A percentile compares a stretch with the other conserved stretches of the same genome.
Conservation (phyloP, 2,797 vertebrate genomes). For the Anableps anableps region DNA sequence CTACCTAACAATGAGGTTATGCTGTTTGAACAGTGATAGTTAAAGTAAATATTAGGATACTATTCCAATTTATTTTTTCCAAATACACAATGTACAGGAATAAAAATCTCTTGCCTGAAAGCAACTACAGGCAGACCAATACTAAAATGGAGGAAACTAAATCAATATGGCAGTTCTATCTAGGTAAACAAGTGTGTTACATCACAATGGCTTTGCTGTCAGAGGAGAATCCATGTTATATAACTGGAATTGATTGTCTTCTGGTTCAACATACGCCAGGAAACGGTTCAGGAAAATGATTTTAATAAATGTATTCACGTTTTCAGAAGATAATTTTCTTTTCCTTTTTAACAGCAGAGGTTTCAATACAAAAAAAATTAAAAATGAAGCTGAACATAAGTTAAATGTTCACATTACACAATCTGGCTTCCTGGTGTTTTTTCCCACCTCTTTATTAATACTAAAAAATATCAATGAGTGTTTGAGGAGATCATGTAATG, state of each 20-base stretch:
- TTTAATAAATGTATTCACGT: background rate
- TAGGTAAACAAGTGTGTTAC: constrained; percentile 35
- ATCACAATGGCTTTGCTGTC: constrained; percentile 2
- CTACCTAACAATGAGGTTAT: background rate
- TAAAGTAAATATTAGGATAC: background rate
- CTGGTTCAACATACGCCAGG: background rate
- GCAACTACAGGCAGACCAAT: background rate
- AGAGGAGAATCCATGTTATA: background rate
- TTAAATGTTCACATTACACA: background rate
- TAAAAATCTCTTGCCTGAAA: background rate
- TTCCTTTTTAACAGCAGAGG: background rate
- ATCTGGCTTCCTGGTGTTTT: background rate
- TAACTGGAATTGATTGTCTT: constrained; percentile 31
- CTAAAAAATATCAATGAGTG: background rate
- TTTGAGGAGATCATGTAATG: background rate
- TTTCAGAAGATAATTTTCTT: background rate
- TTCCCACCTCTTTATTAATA: background rate
- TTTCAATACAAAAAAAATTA: background rate
- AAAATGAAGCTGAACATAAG: background rate
- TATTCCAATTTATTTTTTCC: background rate
- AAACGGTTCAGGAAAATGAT: background rate
- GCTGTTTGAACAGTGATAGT: background rate
- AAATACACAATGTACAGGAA: background rate
- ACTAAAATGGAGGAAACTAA: constrained; percentile 1
- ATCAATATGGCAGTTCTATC: constrained; percentile 19